Base-by-base conservation (phyloP, 2,113 vertebrate species). In the Zosterops pallidus region DNA sequence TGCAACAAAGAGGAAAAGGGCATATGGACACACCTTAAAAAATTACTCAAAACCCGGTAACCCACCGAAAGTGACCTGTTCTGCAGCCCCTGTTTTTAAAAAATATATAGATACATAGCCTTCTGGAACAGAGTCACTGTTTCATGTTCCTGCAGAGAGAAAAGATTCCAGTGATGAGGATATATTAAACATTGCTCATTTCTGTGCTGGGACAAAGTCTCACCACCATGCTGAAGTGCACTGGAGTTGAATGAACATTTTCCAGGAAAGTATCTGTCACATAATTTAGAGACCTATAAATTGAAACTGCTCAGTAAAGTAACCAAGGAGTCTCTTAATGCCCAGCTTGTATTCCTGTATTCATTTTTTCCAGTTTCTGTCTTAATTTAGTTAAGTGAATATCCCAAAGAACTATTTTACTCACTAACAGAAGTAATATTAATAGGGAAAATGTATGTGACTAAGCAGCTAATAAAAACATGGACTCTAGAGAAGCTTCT, bases 341-440 rank as follows among this genome's bases (percentile, higher is more conserved):
- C 35, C 76, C 49, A 69, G 2, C 55, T 91, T 72, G 31, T 74
- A 31, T 69, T 86, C 17, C 25, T 96, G 16, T 87, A 63, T 53
- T 92, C 14, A 20, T 77, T 76, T 87, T 86, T 96, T 90, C 70
- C 57, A 72, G 42, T 83, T 92, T 89, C 71, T 81, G 14, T 93
- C 77, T 89, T 89, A 90, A 86, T 86, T 47, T 74, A 72, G 35
- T 68, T 90, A 89, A 82, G 49, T 79, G 74, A 91, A 69, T 86
- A 88, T 72, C 37, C 53, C 78, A 79, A 69, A 91, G 56, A 96
- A 84, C 75, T 82, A 23, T 83, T 80, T 92, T 89, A 47, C 23
- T 90, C 72, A 35, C 35, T 90, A 90, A 82, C 7, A 72, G 62
- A 86, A 94, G 44, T 87, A 85, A 89, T 97, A 88, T 76, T 92